Percentiles rank a stretch among this genome's conserved stretches.
These are phyloP conservation scores for Dicrostonyx torquatus DNA, from an alignment of 2,797 vertebrate genomes.

Conservation along the genomic window DNA sequence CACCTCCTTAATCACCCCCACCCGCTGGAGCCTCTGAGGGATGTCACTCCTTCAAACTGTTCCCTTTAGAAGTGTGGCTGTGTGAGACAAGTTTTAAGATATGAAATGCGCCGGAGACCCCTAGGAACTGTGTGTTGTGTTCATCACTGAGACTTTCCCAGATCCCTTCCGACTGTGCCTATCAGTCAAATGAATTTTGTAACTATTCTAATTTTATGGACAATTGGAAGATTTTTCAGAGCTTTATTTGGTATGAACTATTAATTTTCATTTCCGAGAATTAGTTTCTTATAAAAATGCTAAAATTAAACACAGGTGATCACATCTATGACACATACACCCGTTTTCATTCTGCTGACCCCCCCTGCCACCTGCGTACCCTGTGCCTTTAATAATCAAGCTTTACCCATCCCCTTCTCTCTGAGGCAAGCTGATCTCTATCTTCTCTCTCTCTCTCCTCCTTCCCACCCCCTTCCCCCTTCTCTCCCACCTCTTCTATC, in stretches of 20 bases:
- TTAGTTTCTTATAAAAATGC: not conserved
- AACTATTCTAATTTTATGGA: not conserved
- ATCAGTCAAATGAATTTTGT: not conserved
- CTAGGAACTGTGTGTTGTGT: not conserved
- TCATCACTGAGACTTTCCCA: not conserved
- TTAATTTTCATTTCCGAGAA: slow-evolving; percentile 46
- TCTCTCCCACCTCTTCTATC: no score
- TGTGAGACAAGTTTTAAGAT: not conserved
- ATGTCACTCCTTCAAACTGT: not conserved
- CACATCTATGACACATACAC: not conserved
- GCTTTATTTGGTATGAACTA: not conserved
- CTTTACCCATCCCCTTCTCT: no score
- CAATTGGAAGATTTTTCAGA: not conserved
- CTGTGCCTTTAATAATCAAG: no score
- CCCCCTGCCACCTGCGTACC: no score
- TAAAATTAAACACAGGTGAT: not conserved
- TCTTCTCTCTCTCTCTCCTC: no score
- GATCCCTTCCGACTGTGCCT: not conserved
- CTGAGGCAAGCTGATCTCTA: no score
- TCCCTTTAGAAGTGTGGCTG: not conserved
- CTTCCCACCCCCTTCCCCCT: no score
- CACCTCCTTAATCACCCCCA: no score
- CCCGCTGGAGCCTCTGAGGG: not conserved
- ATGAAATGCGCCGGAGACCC: not conserved
- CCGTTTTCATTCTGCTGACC: no score